Base-by-base conservation (phyloP, 2,797 vertebrate species). In the Pantherophis alleghaniensis region DNA sequence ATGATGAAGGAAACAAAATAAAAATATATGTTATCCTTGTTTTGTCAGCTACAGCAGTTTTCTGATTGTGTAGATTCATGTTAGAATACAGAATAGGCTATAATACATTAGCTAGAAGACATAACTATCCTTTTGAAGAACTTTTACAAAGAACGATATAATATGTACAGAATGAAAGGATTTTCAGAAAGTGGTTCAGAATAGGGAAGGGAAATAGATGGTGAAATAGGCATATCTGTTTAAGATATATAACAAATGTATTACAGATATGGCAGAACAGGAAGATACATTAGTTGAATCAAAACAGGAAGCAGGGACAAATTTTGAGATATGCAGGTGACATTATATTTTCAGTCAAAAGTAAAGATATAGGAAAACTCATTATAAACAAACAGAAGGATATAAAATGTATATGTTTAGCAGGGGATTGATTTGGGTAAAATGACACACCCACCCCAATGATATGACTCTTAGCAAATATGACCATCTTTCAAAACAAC, bases 401-500 rank as follows among this genome's bases (percentile, higher is more conserved):
- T 6, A 63, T 12, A 47, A 60, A 11, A 47, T 47, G 37, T 53
- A 12, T 51, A 20, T 42, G 37, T 18, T 10, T 61, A 24, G n/a
- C 20, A 26, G n/a, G 4, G 0, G 11, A 24, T 63, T 10, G 47
- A 12, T 32, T 61, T 37, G n/a, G 57, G 18, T 55, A n/a, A 91
- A 91, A 32, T 24, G 66, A 55, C 6, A 37, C 13, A 56, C 20
- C 32, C 20, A 61, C 12, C 13, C 7, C 13, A 87, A 10, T 2
- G 11, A 6, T 53, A 51, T 59, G 20, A 14, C 42, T 61, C 26
- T 16, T 90, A 93, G 9, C 26, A 88, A 94, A 91, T 61, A 12
- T 69, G 26, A 11, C 26, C 63, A 63, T 92, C 66, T 89, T 53
- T 94, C n/a, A 37, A 94, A 92, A 87, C 92, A 47, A 12, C 22